Evolutionary conservation across 1,140 invertebrate genomes (phyloP).

Genomic region (Sinonovacula constricta): DNA sequence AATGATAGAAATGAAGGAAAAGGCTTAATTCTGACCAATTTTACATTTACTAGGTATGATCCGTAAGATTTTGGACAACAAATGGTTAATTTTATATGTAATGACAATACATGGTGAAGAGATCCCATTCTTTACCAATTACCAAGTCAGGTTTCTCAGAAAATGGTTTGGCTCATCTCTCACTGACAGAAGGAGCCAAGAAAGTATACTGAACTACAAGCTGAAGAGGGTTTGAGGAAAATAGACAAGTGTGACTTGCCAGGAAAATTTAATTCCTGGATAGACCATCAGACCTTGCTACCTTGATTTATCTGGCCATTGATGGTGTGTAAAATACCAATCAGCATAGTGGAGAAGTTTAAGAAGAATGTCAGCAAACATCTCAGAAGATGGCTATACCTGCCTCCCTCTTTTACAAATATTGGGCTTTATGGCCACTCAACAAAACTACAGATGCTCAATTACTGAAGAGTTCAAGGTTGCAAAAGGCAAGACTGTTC

Average conservation of each 20-base stretch:
- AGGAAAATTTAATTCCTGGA: conserved; percentile 26
- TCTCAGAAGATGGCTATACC: neutral
- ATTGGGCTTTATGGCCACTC: conserved; percentile 36
- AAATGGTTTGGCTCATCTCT: conserved; percentile 36
- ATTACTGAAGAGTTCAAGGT: conserved; percentile 42
- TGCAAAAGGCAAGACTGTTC: neutral
- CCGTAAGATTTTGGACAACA: no score
- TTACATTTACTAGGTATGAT: no score
- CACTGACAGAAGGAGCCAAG: neutral
- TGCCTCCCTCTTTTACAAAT: conserved; percentile 37
- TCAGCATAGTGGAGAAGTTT: conserved; percentile 26
- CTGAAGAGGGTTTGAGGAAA: conserved; percentile 16
- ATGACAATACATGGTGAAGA: conserved; percentile 7
- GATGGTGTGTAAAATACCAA: conserved; percentile 8
- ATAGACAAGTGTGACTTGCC: neutral
- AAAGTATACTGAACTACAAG: conserved; percentile 21
- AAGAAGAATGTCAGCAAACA: conserved; percentile 16
- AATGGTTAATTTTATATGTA: no score
- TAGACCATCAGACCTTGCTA: conserved; percentile 16
- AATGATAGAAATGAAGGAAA: no score
- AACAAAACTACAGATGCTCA: conserved; percentile 41
- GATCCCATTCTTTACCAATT: conserved; percentile 13
- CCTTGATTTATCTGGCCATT: conserved; percentile 23
- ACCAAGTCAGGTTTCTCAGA: conserved; percentile 27
- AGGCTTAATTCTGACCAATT: no score